Percentiles rank a stretch among this genome's conserved stretches.
phyloP scores from a whole-genome alignment of 1,140 invertebrate species.

The Cyclina sinensis region DNA sequence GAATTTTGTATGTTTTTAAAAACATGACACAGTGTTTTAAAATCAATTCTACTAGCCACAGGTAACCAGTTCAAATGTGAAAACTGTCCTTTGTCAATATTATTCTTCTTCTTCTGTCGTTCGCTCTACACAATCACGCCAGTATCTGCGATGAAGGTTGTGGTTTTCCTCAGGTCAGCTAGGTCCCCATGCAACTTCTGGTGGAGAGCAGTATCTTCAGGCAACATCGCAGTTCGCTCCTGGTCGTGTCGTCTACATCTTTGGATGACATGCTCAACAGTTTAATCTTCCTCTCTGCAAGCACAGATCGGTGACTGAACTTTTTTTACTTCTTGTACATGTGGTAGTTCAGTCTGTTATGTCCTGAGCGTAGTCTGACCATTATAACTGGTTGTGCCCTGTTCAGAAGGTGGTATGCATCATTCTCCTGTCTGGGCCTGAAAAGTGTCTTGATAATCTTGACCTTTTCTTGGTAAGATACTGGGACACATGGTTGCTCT shows the following conservation, averaged over 20 bases:
- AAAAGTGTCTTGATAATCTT: conserved; percentile 38
- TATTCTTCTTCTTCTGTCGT: conserved; percentile 36
- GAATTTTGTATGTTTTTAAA: too few species aligned
- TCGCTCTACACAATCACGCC: conserved; percentile 57
- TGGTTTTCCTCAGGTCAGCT: conserved; percentile 23
- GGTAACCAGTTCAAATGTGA: too few species aligned
- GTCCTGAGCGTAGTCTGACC: conserved; percentile 47
- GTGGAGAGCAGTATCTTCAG: not conserved
- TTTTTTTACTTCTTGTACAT: conserved; percentile 24
- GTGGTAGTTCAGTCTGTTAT: conserved; percentile 47
- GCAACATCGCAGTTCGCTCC: conserved; percentile 44
- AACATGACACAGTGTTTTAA: too few species aligned
- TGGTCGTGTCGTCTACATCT: too few species aligned
- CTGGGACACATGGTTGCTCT: conserved; percentile 37
- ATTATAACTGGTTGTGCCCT: conserved; percentile 35
- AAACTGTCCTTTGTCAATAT: not conserved
- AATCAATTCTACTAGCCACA: too few species aligned
- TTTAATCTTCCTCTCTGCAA: too few species aligned
- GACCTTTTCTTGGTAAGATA: conserved; percentile 11
- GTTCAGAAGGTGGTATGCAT: conserved; percentile 32
- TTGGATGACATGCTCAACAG: too few species aligned
- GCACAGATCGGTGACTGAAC: not conserved
- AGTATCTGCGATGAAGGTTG: conserved; percentile 69
- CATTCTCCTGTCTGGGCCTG: conserved; percentile 19
- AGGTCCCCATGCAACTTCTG: conserved; percentile 37